Evolutionary conservation across 1,140 invertebrate species (phyloP), one percentile per base, ranked within the genome.

Genomic region (Drosophila virilis): DNA sequence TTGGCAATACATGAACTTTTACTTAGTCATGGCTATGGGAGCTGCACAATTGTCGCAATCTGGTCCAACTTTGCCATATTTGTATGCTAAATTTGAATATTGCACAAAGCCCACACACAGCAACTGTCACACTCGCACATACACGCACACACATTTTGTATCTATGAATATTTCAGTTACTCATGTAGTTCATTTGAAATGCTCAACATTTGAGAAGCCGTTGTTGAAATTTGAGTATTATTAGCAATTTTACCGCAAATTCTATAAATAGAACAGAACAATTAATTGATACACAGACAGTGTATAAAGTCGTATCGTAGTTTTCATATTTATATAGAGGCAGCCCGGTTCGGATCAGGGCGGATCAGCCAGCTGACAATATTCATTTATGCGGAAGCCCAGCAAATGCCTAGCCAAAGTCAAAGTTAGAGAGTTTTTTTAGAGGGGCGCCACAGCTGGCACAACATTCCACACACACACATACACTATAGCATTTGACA

Each of bases 181-280:
- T 73, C 70, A 73, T 68, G 70, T 60, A 55, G 65, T 74, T 74
- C 48, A 69, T 74, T 62, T 42, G 35, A 70, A 70, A 69, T 48
- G 51, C 57, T 61, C 48, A 54, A 10, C 64, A 68, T 58, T 64
- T 58, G 61, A 55, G 35, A 51, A 60, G 64, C 6, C 67, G 54
- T 75, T 48, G 70, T 55, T 84, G 84, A 89, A 89, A 89, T 84
- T 84, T 65, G 84, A 89, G 84, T 89, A 89, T 89, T 89, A 89
- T 89, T 89, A 84, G 84, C 61, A 82, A 89, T 76, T 89, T 84
- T 74, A 90, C 80, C 80, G 71, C 85, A 84, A 89, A 89, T 84
- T 80, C 84, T 89, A 89, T 78, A 90, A 89, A 89, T 89, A 89
- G 78, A 78, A 35, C 77, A 77, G 51, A 64, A 61, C 83, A 78